A percentile compares a stretch with the other conserved stretches of the same genome.
These are phyloP conservation scores for Brachypodius melanocephalos DNA, from an alignment of 2,113 vertebrate species.

Conservation along the genomic window DNA sequence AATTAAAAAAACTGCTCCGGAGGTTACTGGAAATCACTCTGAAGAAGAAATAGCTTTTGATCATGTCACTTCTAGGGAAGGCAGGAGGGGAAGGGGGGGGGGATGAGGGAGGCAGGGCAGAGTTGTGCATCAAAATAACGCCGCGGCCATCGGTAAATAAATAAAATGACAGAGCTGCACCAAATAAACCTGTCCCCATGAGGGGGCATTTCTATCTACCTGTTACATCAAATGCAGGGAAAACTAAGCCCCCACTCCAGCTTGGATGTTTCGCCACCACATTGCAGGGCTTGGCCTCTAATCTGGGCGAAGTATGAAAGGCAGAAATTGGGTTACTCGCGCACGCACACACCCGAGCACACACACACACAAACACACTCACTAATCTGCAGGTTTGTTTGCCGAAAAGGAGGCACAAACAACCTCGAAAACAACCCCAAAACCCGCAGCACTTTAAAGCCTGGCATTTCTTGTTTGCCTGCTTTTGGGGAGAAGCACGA, in stretches of 20 bases:
- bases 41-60: constrained; percentile 75
- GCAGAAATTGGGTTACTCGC: constrained; percentile 55
- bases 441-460: not conserved
- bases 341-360: not conserved
- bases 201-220: constrained; percentile 37
- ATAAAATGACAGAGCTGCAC: not conserved
- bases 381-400: constrained; percentile 6
- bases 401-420: not conserved
- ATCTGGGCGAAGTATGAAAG: constrained; percentile 50
- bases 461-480: not conserved
- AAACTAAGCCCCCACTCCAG: not conserved
- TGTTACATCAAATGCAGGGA: constrained; percentile 42
- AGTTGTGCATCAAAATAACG: constrained; percentile 63
- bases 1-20: constrained; percentile 82
- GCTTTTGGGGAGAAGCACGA: not conserved
- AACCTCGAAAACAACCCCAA: not conserved
- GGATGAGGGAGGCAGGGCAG: not conserved
- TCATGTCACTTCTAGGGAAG: constrained; percentile 44
- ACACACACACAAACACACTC: not conserved
- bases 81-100: constrained; percentile 16
- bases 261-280: not conserved
- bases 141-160: not conserved
- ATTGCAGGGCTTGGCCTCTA: constrained; percentile 36
- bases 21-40: constrained; percentile 81
- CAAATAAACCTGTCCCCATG: not conserved